phyloP scores from a whole-genome alignment of 2,113 vertebrate genomes.

The Panthera leo region DNA sequence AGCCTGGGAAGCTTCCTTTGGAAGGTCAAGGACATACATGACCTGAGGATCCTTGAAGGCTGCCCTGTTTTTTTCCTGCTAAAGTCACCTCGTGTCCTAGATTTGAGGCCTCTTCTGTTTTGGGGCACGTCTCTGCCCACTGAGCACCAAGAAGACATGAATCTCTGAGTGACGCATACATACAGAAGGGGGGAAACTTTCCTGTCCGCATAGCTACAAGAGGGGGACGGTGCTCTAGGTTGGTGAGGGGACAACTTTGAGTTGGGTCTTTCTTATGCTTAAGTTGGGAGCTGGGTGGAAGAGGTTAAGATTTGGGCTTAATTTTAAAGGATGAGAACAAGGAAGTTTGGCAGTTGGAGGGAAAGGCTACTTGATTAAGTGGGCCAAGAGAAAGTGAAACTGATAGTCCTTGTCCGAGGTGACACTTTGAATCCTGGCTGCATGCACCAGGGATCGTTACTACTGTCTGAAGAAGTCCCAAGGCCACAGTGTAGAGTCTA shows the following conservation, averaged over 20 bases:
- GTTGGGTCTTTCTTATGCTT: not conserved
- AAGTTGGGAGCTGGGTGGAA: not conserved
- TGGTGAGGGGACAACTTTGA: not conserved
- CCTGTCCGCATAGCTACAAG: not conserved
- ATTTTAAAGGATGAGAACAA: conserved; percentile 23
- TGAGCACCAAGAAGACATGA: not conserved
- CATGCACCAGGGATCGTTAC: fast-evolving
- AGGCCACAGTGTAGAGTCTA: not conserved
- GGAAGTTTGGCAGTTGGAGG: not conserved
- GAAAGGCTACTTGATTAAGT: not conserved
- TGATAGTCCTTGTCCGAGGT: not conserved
- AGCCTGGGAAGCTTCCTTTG: not conserved
- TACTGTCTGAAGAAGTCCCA: not conserved
- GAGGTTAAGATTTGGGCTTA: not conserved
- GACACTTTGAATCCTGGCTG: not conserved
- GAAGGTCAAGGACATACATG: not conserved
- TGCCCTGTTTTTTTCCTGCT: not conserved
- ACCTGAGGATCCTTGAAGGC: not conserved
- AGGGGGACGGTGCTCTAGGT: not conserved
- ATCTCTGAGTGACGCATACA: not conserved
- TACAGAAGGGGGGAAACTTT: not conserved
- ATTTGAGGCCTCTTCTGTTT: not conserved
- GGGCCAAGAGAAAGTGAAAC: not conserved
- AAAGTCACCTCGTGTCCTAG: conserved; percentile 20
- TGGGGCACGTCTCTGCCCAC: not conserved